These are phyloP conservation scores for Crossaster papposus DNA, from an alignment of 53 echinoderm and acorn worm species.

Conservation along the genomic window DNA sequence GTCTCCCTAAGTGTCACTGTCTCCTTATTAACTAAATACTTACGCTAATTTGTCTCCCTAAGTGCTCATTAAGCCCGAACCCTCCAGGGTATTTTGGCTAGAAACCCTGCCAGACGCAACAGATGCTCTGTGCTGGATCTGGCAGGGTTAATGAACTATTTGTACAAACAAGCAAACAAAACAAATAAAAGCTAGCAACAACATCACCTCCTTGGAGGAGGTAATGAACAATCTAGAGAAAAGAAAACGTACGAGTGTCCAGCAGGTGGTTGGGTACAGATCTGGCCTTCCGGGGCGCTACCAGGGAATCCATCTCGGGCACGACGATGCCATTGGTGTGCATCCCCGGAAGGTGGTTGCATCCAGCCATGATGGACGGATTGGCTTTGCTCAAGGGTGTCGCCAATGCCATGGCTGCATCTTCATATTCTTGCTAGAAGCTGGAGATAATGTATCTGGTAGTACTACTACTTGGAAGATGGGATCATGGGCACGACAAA, in stretches of 20 bases:
- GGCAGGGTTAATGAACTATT: too few species aligned
- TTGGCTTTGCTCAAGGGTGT: constrained; percentile 78
- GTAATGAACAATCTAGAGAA: too few species aligned
- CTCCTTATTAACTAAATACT: too few species aligned
- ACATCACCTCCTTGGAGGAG: too few species aligned
- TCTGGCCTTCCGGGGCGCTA: constrained; percentile 76
- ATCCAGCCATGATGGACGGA: constrained; percentile 54
- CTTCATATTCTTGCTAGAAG: constrained; percentile 25
- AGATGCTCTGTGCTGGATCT: too few species aligned
- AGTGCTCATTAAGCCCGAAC: too few species aligned
- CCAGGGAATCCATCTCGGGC: constrained; percentile 73
- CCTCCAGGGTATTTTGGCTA: too few species aligned
- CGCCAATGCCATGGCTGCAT: constrained; percentile 86
- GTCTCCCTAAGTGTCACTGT: too few species aligned
- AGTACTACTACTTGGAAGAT: neutral
- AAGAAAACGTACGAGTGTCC: constrained; percentile 84
- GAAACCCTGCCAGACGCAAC: too few species aligned
- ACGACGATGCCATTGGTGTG: constrained; percentile 65
- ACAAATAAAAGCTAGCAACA: too few species aligned
- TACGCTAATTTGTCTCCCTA: too few species aligned
- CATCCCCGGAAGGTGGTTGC: constrained; percentile 48
- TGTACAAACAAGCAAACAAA: too few species aligned
- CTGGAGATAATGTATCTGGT: neutral
- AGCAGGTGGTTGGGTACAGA: constrained; percentile 86
- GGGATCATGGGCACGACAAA: neutral